phyloP scores from a whole-genome alignment of 2,888 invertebrate species.

The Sphaerophoria taeniata region DNA sequence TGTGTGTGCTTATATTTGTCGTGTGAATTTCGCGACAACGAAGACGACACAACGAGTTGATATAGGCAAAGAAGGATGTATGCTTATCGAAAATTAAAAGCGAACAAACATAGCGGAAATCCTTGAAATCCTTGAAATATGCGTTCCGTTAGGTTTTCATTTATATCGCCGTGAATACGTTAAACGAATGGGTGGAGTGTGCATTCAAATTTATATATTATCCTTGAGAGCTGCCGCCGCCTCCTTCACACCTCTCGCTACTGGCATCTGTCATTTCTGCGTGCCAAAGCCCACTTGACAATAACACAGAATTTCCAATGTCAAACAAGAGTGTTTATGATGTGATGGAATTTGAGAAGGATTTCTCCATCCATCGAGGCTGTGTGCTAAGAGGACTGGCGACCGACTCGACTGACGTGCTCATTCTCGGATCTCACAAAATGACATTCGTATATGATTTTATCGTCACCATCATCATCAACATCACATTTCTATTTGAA shows the following conservation, averaged over 20 bases:
- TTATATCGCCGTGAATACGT: not conserved
- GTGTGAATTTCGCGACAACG: not conserved
- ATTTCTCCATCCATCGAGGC: not conserved
- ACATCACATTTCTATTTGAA: conserved; percentile 21
- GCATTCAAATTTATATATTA: conserved; percentile 4
- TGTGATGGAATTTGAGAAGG: conserved; percentile 18
- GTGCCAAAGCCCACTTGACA: conserved; percentile 4
- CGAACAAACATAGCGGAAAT: conserved; percentile 42
- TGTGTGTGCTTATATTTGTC: not conserved
- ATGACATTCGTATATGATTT: conserved; percentile 53
- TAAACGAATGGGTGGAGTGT: not conserved
- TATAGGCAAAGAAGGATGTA: not conserved
- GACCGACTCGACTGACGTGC: conserved; percentile 2
- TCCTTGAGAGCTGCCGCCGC: conserved; percentile 4
- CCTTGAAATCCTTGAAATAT: conserved; percentile 50
- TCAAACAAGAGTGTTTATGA: conserved; percentile 63
- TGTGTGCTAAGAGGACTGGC: not conserved
- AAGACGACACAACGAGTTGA: not conserved
- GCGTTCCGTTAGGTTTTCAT: conserved; percentile 10
- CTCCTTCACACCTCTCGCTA: too few relatives aligned
- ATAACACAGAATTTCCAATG: conserved; percentile 38
- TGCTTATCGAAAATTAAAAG: conserved; percentile 69
- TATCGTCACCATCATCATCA: conserved; percentile 57
- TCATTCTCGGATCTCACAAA: not conserved
- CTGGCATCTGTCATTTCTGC: conserved; percentile 8